A percentile compares a stretch with the other conserved stretches of the same genome.
Evolutionary conservation across 2,113 vertebrate species (phyloP).

Genomic region (Phalacrocorax pelagicus): DNA sequence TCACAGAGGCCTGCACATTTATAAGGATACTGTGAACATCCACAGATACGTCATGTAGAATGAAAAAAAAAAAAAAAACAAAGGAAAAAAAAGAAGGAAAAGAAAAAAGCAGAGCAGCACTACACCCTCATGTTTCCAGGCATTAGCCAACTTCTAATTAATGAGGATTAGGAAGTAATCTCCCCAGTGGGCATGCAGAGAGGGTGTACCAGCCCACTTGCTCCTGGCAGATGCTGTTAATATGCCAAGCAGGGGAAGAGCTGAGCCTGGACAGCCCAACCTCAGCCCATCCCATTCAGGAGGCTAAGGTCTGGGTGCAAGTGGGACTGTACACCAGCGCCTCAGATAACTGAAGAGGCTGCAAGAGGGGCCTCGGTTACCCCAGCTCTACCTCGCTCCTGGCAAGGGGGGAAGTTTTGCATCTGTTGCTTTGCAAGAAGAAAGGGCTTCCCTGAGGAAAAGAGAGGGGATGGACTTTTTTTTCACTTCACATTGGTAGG

Average conservation of each 20-base stretch:
- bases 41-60: not conserved
- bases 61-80: not conserved
- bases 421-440: accelerated
- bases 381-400: not conserved
- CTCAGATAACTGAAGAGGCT: accelerated
- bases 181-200: not conserved
- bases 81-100: not conserved
- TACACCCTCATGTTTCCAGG: not conserved
- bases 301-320: not conserved
- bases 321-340: accelerated
- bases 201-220: not conserved
- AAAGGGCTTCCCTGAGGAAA: not conserved
- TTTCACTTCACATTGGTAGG: accelerated
- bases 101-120: not conserved
- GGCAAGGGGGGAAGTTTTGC: not conserved
- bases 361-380: accelerated
- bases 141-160: conserved; percentile 32
- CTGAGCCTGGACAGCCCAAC: not conserved
- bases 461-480: not conserved
- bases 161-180: conserved; percentile 25
- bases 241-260: not conserved
- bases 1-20: not conserved
- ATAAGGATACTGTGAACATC: not conserved
- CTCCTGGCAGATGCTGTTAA: not conserved
- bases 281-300: accelerated